These are phyloP conservation scores for Heliconius erato DNA, from an alignment of 2,888 invertebrate genomes.

Conservation along the genomic window DNA sequence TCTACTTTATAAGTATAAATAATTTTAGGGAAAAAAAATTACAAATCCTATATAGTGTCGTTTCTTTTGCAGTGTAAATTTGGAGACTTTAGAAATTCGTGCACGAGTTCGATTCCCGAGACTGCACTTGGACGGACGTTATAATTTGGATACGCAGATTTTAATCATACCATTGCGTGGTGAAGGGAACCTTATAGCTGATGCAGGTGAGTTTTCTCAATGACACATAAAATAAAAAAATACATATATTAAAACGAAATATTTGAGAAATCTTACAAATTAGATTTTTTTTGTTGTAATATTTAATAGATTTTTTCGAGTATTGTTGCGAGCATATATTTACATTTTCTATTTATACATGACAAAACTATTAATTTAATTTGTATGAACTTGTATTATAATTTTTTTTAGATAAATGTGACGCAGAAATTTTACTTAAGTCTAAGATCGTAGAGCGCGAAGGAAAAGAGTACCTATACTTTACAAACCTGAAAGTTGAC, in stretches of 20 bases:
- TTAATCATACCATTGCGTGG: conserved; percentile 86
- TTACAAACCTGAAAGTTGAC: conserved; percentile 78
- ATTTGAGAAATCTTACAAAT: too few relatives aligned
- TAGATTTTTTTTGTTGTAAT: too few relatives aligned
- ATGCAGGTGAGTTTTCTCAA: conserved; percentile 74
- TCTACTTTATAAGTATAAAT: too few relatives aligned
- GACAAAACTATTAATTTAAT: too few relatives aligned
- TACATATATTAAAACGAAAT: background rate
- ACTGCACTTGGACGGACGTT: conserved; percentile 84
- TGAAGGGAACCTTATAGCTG: conserved; percentile 86
- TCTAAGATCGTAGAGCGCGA: conserved; percentile 67
- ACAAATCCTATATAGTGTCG: background rate
- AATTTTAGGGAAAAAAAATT: too few relatives aligned
- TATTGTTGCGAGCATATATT: too few relatives aligned
- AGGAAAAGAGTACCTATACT: conserved; percentile 80
- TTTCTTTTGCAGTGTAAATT: conserved; percentile 77
- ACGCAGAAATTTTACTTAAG: conserved; percentile 77
- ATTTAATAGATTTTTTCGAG: too few relatives aligned
- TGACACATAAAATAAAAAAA: background rate
- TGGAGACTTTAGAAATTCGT: conserved; percentile 78
- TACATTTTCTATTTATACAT: too few relatives aligned
- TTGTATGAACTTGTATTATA: background rate
- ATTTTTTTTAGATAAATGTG: conserved; percentile 81
- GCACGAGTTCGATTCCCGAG: conserved; percentile 83
- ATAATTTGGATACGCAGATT: conserved; percentile 85